These are phyloP conservation scores for Manacus vitellinus DNA, from an alignment of 2,113 vertebrate genomes.

Conservation along the genomic window DNA sequence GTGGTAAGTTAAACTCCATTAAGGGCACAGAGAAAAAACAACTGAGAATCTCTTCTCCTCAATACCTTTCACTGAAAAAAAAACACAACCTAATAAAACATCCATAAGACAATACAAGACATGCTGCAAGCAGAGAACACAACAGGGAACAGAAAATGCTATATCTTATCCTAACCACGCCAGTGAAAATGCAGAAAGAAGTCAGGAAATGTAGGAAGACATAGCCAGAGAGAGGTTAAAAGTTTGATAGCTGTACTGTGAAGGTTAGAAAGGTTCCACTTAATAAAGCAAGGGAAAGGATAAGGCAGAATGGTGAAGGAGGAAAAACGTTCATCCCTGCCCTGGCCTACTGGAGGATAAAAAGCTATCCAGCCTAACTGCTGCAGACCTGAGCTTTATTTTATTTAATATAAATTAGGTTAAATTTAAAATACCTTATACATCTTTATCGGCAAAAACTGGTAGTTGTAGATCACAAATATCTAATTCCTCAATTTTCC, in stretches of 20 bases:
- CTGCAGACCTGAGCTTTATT: neutral
- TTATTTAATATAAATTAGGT: neutral
- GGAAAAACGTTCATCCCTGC: neutral
- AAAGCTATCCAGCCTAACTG: neutral
- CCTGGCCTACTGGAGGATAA: neutral
- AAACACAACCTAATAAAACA: neutral
- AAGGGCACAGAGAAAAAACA: constrained; percentile 17
- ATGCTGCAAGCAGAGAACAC: neutral
- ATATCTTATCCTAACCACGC: neutral
- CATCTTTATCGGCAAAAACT: neutral
- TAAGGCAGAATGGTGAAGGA: neutral
- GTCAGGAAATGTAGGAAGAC: neutral
- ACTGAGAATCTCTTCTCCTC: neutral
- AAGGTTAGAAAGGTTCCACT: neutral
- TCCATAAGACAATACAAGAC: neutral
- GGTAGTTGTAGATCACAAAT: neutral
- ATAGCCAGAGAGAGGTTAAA: neutral
- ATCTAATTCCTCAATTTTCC: neutral
- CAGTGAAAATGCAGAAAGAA: neutral
- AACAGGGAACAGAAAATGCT: neutral
- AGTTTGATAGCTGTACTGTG: neutral
- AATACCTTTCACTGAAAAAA: neutral
- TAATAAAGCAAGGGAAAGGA: neutral
- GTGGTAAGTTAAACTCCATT: constrained; percentile 40
- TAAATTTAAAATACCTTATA: neutral